Evolutionary conservation across 1,140 invertebrate genomes (phyloP), one percentile per base, ranked within the genome.

Genomic region (Orius laevigatus): DNA sequence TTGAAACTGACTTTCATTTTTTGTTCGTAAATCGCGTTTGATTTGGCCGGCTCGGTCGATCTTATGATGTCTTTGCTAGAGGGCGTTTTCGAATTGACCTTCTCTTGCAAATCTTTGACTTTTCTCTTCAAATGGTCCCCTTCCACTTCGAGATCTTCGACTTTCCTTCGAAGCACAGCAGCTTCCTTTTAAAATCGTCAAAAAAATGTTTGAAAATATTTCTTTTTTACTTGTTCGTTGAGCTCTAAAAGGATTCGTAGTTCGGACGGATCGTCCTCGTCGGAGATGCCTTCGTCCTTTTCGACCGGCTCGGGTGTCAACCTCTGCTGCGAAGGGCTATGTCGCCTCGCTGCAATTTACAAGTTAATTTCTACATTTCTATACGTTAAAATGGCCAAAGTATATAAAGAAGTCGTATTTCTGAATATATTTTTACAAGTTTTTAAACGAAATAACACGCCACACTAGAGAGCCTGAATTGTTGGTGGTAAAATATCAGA

Each of bases 81-180:
- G n/a, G 35, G 12, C 6, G 41, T 43, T 52, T 58, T 59, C 50
- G 59, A 56, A 36, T 64, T 60, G 49, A 76, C 60, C 67, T 79
- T 84, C 1, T 82, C 77, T 57, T 85, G 76, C 15, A 88, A 62
- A 53, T 84, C 78, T 62, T 80, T 78, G 3, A 83, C 69, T 69
- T 88, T 78, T 59, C 75, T 75, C 57, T 78, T 76, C 3, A 85
- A 62, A 42, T 72, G 74, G 49, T 81, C 76, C 59, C 81, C 84
- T 58, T 88, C 81, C 53, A 74, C 73, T 66, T 91, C 84, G 48
- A 87, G 65, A 55, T 89, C 84, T 63, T 87, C 81, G 33, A 88
- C 76, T 65, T 88, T 90, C 49, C 78, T 72, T 32, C 84, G 68
- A 40, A 89, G 64, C 48, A 88, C 79, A 3, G 76, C 72, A 39